These are phyloP conservation scores for Cantharis nigra DNA, from an alignment of 2,888 invertebrate species.

Conservation along the genomic window DNA sequence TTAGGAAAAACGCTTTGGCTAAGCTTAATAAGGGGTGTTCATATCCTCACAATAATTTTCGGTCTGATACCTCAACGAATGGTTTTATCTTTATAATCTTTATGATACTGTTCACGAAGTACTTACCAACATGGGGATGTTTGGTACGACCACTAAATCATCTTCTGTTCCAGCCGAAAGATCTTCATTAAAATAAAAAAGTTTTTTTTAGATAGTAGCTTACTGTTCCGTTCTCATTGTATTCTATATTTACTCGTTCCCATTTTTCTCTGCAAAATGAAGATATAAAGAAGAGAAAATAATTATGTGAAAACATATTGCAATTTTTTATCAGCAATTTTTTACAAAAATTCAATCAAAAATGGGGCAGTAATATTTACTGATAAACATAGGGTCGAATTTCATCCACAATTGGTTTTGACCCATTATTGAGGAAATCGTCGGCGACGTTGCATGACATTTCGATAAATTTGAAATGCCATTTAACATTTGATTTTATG, in stretches of 20 bases:
- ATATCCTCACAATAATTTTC: conserved; percentile 89
- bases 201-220: conserved; percentile 82
- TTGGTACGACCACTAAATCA: conserved; percentile 87
- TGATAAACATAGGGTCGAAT: too few species aligned
- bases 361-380: too few species aligned
- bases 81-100: conserved; percentile 90
- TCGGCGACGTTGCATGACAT: too few species aligned
- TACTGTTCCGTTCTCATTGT: conserved; percentile 85
- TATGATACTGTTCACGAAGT: conserved; percentile 72
- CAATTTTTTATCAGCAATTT: too few species aligned
- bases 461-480: too few species aligned
- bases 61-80: conserved; percentile 86
- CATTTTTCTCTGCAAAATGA: conserved; percentile 72
- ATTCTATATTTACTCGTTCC: conserved; percentile 85
- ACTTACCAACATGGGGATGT: conserved; percentile 88
- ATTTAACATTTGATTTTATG: too few species aligned
- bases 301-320: too few species aligned
- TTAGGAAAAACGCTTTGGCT: conserved; percentile 89
- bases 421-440: too few species aligned
- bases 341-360: too few species aligned
- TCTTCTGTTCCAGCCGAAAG: conserved; percentile 79
- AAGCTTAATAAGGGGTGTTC: conserved; percentile 87
- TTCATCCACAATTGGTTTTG: too few species aligned
- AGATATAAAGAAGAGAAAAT: too few species aligned
- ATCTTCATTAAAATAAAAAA: conserved; percentile 77